Base-by-base conservation (phyloP, 2,888 invertebrate genomes). In the Eristalis pertinax region DNA sequence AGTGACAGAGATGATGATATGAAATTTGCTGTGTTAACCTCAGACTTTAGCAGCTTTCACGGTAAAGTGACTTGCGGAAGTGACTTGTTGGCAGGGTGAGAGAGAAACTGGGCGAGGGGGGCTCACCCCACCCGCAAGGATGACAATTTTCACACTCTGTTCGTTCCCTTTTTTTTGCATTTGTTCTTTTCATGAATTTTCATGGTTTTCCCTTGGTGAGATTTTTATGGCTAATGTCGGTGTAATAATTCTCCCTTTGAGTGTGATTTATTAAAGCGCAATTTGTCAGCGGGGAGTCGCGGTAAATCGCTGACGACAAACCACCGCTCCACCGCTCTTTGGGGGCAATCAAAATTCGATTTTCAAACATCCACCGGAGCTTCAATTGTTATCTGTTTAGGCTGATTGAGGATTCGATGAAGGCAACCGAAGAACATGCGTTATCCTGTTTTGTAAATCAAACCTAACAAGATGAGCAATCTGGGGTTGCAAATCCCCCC, bases 261-360 rank as follows among this genome's bases (percentile, higher is more conserved):
- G 75, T 76, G 83, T 87, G 87, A 87, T 87, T 87, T 87, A 87
- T 87, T 87, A 87, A 87, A 80, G 75, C 76, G 84, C 87, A 84
- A 87, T 87, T 87, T 87, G 87, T 84, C 87, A 79, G 76, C 70
- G 63, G 22, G 63, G 22, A 70, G 78, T 75, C 67, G 72, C 64
- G 58, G 63, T 79, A 50, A 15, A 26, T 26, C 68, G 68, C 19
- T 72, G 5, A 41, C 56, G 73, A 63, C 11, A 56, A 41, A 41
- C 43, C 5, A 19, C 26, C 38, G 41, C 38, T 11, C 29, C 29
- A 35, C 63, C 63, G 80, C 29, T 5, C 29, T 29, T 2, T 29
- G 29, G 10, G 80, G 70, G 77, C 75, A 82, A 75, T 86, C 82
- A 79, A 82, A 84, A 78, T 86, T 86, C 86, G 86, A 86, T 82